Conservation (phyloP, 1,140 invertebrate species). For the Camponotus floridanus region DNA sequence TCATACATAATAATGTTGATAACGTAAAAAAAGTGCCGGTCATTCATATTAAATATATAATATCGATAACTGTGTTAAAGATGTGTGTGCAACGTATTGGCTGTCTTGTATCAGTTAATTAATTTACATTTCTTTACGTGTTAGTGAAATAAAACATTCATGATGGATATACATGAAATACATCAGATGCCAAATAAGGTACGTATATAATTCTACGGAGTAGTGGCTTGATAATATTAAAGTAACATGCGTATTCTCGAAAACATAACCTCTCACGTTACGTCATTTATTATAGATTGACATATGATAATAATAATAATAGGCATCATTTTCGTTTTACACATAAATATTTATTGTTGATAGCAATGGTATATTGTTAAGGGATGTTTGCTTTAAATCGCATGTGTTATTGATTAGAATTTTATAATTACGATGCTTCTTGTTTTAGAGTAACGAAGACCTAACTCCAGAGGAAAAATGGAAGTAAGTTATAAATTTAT, state of each 20-base stretch:
- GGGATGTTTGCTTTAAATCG: conserved; percentile 1
- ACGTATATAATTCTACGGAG: conserved; percentile 3
- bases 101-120: conserved; percentile 63
- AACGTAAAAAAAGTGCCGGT: neutral
- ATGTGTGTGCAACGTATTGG: conserved; percentile 26
- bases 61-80: conserved; percentile 48
- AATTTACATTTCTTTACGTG: conserved; percentile 55
- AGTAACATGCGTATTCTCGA: neutral
- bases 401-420: conserved; percentile 21
- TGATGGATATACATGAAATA: conserved; percentile 76
- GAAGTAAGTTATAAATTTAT: conserved; percentile 84
- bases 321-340: conserved; percentile 3
- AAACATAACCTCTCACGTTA: conserved; percentile 67
- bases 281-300: neutral
- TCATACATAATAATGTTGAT: conserved; percentile 13
- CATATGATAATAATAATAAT: neutral
- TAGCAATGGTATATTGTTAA: neutral
- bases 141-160: conserved; percentile 49
- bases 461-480: conserved; percentile 90
- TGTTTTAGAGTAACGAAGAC: conserved; percentile 89
- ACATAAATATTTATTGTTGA: neutral
- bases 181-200: conserved; percentile 79
- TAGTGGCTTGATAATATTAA: neutral
- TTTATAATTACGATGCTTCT: conserved; percentile 59
- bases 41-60: neutral